Evolutionary conservation across 2,113 vertebrate genomes (phyloP).

Genomic region (Proterorhinus semilunaris): DNA sequence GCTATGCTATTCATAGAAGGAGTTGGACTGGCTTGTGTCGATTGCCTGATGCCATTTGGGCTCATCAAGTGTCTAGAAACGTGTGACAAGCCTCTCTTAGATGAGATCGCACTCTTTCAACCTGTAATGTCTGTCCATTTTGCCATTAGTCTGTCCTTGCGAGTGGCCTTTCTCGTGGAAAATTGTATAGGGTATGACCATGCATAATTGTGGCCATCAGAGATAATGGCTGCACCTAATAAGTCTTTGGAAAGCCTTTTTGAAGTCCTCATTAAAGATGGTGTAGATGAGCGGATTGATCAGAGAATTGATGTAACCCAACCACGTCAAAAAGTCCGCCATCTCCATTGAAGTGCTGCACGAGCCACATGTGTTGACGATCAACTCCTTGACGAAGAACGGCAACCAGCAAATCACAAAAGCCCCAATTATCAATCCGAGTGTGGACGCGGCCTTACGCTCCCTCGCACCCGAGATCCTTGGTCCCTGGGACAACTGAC

Average conservation of each 20-base stretch:
- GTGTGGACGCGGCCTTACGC: conserved; percentile 89
- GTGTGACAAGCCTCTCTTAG: conserved; percentile 15
- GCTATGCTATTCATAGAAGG: conserved; percentile 47
- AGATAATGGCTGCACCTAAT: conserved; percentile 84
- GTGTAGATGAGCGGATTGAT: conserved; percentile 99
- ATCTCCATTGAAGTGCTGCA: conserved; percentile 89
- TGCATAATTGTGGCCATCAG: conserved; percentile 59
- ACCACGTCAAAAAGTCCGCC: conserved; percentile 93
- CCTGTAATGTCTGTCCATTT: conserved; percentile 13
- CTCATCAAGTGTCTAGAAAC: conserved; percentile 37
- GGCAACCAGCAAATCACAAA: conserved; percentile 98
- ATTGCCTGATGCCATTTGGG: conserved; percentile 32
- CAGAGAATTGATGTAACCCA: conserved; percentile 97
- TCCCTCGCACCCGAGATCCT: conserved; percentile 91
- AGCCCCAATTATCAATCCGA: conserved; percentile 94
- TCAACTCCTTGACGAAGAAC: conserved; percentile 97
- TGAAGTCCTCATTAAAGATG: conserved; percentile 99
- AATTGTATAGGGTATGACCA: conserved; percentile 11
- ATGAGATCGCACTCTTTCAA: conserved; percentile 24
- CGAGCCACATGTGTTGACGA: conserved; percentile 87
- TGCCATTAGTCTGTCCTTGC: conserved; percentile 4
- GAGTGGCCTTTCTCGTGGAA: conserved; percentile 4
- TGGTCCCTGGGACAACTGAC: conserved; percentile 85
- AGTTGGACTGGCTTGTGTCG: conserved; percentile 38
- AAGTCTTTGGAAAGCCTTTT: conserved; percentile 97